Percentiles rank a stretch among this genome's conserved stretches.
Conservation (phyloP, 2,797 vertebrate species). For the Adelosebastes latens region DNA sequence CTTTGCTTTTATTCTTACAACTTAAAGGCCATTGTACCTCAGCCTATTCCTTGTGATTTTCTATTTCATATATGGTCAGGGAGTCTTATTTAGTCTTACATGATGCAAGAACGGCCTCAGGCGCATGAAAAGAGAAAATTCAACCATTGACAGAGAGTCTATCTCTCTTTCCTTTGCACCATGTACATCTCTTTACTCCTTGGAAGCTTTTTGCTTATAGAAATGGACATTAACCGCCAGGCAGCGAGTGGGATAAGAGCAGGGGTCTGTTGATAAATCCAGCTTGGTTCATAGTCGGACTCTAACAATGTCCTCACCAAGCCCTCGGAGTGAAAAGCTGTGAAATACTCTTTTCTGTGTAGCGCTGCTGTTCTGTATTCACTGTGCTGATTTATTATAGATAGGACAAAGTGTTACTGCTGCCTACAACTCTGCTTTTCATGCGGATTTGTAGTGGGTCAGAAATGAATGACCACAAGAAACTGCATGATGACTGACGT, state of each 20-base stretch:
- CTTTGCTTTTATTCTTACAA: conserved; percentile 28
- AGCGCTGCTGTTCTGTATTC: conserved; percentile 31
- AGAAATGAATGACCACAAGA: conserved; percentile 20
- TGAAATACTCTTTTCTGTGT: conserved; percentile 21
- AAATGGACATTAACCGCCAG: conserved; percentile 50
- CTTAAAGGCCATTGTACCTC: conserved; percentile 23
- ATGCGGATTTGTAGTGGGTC: conserved; percentile 10
- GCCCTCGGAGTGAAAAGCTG: conserved; percentile 22
- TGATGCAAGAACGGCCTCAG: conserved; percentile 36
- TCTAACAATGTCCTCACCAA: conserved; percentile 41
- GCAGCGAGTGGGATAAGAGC: conserved; percentile 44
- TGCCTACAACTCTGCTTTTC: conserved; percentile 22
- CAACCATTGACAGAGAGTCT: conserved; percentile 14
- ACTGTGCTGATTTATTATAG: conserved; percentile 46
- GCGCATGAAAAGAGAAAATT: conserved; percentile 19
- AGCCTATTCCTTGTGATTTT: background rate
- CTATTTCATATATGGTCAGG: conserved; percentile 26
- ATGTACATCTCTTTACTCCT: conserved; percentile 38
- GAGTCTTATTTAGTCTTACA: conserved; percentile 47
- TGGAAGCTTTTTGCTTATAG: conserved; percentile 28
- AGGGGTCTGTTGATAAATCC: conserved; percentile 43
- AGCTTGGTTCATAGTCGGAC: conserved; percentile 21
- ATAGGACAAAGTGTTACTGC: conserved; percentile 22
- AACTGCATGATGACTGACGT: background rate
- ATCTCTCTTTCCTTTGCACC: conserved; percentile 50